phyloP scores from a whole-genome alignment of 2,797 vertebrate species.

The Columba guinea region DNA sequence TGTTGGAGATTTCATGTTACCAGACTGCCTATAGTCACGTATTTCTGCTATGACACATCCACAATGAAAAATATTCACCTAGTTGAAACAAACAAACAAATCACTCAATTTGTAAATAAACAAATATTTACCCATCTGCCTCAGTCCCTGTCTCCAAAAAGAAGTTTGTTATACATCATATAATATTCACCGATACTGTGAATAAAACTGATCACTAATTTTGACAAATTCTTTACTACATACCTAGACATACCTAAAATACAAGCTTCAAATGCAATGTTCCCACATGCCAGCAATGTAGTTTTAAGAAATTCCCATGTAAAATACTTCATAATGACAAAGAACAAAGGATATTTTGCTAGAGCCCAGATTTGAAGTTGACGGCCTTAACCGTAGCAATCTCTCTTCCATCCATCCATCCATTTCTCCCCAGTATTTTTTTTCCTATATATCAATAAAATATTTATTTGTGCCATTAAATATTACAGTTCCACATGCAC shows the following conservation, averaged over 20 bases:
- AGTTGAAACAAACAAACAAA: background rate
- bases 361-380: background rate
- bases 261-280: background rate
- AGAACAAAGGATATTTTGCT: background rate
- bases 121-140: background rate
- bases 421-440: background rate
- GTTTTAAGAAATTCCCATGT: background rate
- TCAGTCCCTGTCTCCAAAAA: background rate
- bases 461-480: background rate
- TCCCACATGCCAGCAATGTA: background rate
- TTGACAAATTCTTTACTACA: background rate
- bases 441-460: background rate
- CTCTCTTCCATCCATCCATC: background rate
- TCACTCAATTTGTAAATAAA: background rate
- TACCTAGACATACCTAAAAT: background rate
- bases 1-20: slow-evolving; percentile 91
- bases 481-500: background rate
- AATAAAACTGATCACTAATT: background rate
- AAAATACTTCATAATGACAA: background rate
- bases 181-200: background rate
- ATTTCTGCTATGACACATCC: slow-evolving; percentile 98
- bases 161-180: background rate
- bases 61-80: slow-evolving; percentile 99
- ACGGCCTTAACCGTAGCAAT: background rate
- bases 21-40: slow-evolving; percentile 95